Evolutionary conservation across 1,140 invertebrate genomes (phyloP).

Genomic region (Stenopsyche tienmushanensis): DNA sequence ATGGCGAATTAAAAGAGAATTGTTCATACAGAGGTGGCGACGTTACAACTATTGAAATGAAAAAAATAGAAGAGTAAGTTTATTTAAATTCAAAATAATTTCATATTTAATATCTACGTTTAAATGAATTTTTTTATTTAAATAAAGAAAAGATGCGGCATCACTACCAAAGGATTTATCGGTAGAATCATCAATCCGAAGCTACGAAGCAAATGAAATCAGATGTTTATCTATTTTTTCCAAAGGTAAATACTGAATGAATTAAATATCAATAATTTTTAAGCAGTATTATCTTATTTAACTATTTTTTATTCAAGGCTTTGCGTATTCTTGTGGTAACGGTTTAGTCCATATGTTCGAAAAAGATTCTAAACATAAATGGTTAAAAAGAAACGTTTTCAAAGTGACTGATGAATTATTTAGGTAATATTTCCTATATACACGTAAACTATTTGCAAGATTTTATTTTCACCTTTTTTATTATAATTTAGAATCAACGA

Average conservation of each 20-base stretch:
- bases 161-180: slow-evolving; percentile 25
- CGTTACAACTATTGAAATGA: slow-evolving; percentile 57
- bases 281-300: no score
- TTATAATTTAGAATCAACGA: slow-evolving; percentile 32
- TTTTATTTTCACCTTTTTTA: no score
- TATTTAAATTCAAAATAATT: background rate
- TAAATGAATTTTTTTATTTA: background rate
- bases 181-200: slow-evolving; percentile 27
- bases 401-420: slow-evolving; percentile 57
- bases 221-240: slow-evolving; percentile 51
- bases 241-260: slow-evolving; percentile 42
- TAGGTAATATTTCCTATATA: slow-evolving; percentile 44
- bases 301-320: slow-evolving; percentile 50
- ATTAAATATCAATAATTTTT: background rate
- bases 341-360: slow-evolving; percentile 68
- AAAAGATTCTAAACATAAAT: slow-evolving; percentile 61
- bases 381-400: slow-evolving; percentile 61
- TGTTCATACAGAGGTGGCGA: slow-evolving; percentile 56
- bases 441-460: no score
- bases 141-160: slow-evolving; percentile 22
- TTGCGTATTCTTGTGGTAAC: slow-evolving; percentile 60
- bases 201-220: slow-evolving; percentile 48
- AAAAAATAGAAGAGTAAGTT: slow-evolving; percentile 48
- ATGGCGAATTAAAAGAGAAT: slow-evolving; percentile 72
- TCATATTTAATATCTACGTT: slow-evolving; percentile 5